Evolutionary conservation across 1,140 invertebrate species (phyloP).

Genomic region (Periplaneta americana): DNA sequence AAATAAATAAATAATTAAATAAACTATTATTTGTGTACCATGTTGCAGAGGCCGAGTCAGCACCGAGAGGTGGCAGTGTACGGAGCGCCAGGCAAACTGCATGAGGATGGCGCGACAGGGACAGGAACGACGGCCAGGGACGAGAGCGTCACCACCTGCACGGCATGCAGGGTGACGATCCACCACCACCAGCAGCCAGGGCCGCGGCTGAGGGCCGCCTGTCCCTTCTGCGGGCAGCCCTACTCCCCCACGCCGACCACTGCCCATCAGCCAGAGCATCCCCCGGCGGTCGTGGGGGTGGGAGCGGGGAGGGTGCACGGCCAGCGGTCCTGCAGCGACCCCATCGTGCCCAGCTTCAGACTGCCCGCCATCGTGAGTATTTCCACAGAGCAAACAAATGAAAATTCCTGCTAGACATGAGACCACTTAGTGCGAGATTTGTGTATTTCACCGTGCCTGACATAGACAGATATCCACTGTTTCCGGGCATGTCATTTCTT

Average conservation of each 20-base stretch:
- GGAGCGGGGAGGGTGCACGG: slow-evolving; percentile 25
- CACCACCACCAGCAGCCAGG: slow-evolving; percentile 17
- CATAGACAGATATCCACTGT: too few relatives aligned
- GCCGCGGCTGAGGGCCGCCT: slow-evolving; percentile 7
- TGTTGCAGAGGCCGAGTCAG: neutral
- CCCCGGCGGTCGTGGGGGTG: slow-evolving; percentile 20
- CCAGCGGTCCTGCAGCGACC: slow-evolving; percentile 29
- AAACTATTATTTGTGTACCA: too few relatives aligned
- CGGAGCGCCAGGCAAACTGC: neutral
- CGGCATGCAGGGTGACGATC: slow-evolving; percentile 24
- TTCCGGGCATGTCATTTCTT: too few relatives aligned
- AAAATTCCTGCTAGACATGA: too few relatives aligned
- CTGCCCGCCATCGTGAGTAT: slow-evolving; percentile 31
- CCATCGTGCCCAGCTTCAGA: slow-evolving; percentile 25
- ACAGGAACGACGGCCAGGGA: slow-evolving; percentile 3
- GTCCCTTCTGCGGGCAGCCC: slow-evolving; percentile 28
- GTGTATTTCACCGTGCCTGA: too few relatives aligned
- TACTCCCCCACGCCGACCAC: slow-evolving; percentile 5
- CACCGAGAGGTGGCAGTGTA: neutral
- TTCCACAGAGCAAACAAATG: too few relatives aligned
- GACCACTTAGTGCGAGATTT: too few relatives aligned
- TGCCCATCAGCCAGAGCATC: neutral
- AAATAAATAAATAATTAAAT: too few relatives aligned
- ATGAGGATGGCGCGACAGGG: neutral
- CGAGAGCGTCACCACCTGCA: slow-evolving; percentile 25